These are phyloP conservation scores for Camponotus vicinus DNA, from an alignment of 1,140 invertebrate genomes.

Conservation along the genomic window DNA sequence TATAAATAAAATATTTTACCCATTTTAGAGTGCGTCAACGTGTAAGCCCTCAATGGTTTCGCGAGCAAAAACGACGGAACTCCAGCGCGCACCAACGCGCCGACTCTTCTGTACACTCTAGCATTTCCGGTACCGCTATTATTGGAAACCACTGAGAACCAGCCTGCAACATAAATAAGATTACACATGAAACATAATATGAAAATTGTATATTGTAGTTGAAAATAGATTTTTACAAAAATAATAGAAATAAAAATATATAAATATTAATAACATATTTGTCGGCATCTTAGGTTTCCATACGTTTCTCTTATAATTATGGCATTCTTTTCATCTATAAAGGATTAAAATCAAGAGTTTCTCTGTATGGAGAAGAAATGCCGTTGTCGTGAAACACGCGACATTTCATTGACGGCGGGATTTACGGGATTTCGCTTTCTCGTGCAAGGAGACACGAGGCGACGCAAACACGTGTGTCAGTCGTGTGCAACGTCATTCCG, in stretches of 20 bases:
- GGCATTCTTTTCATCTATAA: background rate
- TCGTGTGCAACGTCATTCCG: conserved; percentile 36
- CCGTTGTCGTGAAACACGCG: background rate
- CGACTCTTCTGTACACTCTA: conserved; percentile 82
- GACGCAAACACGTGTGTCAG: conserved; percentile 43
- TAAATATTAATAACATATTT: too few species aligned
- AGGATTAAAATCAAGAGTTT: background rate
- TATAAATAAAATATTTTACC: conserved; percentile 73
- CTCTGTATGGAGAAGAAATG: background rate
- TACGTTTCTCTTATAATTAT: background rate
- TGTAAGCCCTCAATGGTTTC: conserved; percentile 83
- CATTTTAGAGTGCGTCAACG: conserved; percentile 84
- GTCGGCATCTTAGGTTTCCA: background rate
- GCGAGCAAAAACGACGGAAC: conserved; percentile 83
- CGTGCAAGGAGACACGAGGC: conserved; percentile 36
- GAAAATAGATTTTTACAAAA: background rate
- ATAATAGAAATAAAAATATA: conserved; percentile 23
- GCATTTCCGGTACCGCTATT: conserved; percentile 83
- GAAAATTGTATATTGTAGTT: background rate
- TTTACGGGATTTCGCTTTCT: conserved; percentile 66
- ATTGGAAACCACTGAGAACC: conserved; percentile 86
- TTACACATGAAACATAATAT: background rate
- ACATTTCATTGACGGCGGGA: background rate
- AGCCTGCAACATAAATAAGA: conserved; percentile 81
- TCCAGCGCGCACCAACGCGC: conserved; percentile 83